Percentiles rank a stretch among this genome's conserved stretches.
phyloP scores from a whole-genome alignment of 1,140 invertebrate genomes.

The Ladona fulva region DNA sequence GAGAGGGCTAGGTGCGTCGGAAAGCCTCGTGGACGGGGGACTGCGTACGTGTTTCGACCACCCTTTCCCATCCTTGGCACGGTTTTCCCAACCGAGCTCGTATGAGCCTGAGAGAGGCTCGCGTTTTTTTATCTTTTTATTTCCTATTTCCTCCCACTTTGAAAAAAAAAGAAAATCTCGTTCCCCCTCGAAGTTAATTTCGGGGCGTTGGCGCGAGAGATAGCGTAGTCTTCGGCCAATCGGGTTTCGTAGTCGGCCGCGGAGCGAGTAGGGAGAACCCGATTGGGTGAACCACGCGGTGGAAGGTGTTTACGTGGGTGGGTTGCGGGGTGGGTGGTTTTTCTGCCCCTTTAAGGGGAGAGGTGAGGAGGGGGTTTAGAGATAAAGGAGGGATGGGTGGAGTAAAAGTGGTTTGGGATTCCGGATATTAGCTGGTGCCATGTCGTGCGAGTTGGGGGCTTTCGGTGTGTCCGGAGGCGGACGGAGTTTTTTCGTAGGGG shows the following conservation, averaged over 20 bases:
- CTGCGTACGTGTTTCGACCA: too few relatives aligned
- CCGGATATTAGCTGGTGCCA: background rate
- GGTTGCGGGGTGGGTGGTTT: background rate
- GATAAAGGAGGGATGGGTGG: background rate
- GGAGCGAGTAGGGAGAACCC: background rate
- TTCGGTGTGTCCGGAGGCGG: too few relatives aligned
- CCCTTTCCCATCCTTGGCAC: too few relatives aligned
- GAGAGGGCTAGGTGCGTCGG: too few relatives aligned
- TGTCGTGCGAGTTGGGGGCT: background rate
- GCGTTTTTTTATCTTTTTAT: too few relatives aligned
- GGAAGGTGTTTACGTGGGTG: conserved; percentile 1
- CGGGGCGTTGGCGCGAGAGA: conserved; percentile 3
- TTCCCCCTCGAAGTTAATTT: background rate
- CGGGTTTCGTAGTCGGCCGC: background rate
- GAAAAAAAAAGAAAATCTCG: too few relatives aligned
- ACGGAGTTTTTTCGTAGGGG: background rate
- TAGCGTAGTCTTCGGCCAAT: background rate
- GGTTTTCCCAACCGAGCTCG: too few relatives aligned
- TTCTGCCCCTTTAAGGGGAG: background rate
- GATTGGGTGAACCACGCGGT: background rate
- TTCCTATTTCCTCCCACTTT: too few relatives aligned
- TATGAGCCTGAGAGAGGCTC: too few relatives aligned
- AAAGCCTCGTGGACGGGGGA: too few relatives aligned
- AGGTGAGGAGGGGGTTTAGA: background rate
- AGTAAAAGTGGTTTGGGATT: background rate